phyloP scores from a whole-genome alignment of 1,140 invertebrate genomes.

The Wiebesia pumilae region DNA sequence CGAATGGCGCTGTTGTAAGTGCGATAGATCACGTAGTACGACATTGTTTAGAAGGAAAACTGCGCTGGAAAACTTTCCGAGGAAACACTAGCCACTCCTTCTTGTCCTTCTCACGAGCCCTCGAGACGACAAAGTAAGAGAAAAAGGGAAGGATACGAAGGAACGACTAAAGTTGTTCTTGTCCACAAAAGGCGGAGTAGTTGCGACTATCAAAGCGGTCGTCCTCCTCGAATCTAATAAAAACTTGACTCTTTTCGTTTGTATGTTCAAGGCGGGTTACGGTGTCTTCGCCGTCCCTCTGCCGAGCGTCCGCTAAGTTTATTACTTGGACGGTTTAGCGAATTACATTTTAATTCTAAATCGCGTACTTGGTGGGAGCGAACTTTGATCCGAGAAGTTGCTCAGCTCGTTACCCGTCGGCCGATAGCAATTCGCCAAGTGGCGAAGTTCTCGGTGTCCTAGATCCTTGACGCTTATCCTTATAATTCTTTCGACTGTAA shows the following conservation, averaged over 20 bases:
- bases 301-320: slow-evolving; percentile 50
- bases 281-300: not conserved
- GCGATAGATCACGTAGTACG: no score
- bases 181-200: no score
- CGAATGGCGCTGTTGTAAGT: no score
- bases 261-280: slow-evolving; percentile 32
- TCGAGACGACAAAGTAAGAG: no score
- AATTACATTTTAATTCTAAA: slow-evolving; percentile 46
- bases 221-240: slow-evolving; percentile 53
- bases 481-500: not conserved
- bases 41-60: no score
- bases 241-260: slow-evolving; percentile 56
- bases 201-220: no score
- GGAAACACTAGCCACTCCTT: not conserved
- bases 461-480: not conserved
- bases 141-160: no score
- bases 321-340: slow-evolving; percentile 30
- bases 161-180: no score
- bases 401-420: not conserved
- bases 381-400: no score
- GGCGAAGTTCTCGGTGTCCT: not conserved
- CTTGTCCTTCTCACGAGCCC: no score
- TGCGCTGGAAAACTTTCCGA: not conserved
- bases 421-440: not conserved
- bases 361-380: not conserved